Percentiles rank a stretch among this genome's conserved stretches.
Conservation (phyloP, 2,888 invertebrate species). For the Sesamia inferens region DNA sequence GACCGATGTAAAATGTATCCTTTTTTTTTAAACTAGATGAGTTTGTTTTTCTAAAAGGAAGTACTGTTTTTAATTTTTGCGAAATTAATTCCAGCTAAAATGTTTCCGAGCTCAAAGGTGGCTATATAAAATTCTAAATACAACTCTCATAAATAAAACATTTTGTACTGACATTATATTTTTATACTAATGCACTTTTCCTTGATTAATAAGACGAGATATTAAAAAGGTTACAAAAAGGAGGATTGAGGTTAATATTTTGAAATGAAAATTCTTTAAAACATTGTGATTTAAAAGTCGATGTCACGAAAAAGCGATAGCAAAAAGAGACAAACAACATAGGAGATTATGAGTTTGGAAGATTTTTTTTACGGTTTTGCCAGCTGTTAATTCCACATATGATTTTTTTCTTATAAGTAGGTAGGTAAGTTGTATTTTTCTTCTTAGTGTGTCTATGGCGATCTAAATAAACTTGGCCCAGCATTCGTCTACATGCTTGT, state of each 20-base stretch:
- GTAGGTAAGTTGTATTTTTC: background rate
- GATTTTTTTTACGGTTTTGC: too few relatives aligned
- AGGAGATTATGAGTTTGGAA: too few relatives aligned
- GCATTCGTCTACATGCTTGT: background rate
- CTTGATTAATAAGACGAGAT: slow-evolving; percentile 38
- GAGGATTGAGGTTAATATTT: background rate
- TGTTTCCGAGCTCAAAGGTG: slow-evolving; percentile 48
- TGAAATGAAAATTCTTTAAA: background rate
- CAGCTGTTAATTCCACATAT: too few relatives aligned
- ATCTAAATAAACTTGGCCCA: background rate
- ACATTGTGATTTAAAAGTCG: too few relatives aligned
- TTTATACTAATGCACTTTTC: slow-evolving; percentile 19
- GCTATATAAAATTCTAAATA: slow-evolving; percentile 41
- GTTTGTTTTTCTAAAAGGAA: slow-evolving; percentile 25
- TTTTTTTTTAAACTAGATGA: slow-evolving; percentile 2
- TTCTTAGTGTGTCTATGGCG: background rate
- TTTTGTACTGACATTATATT: slow-evolving; percentile 27
- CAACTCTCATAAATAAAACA: slow-evolving; percentile 43
- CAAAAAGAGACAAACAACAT: too few relatives aligned
- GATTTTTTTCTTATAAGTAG: background rate
- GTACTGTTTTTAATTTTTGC: slow-evolving; percentile 53
- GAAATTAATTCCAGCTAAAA: slow-evolving; percentile 49
- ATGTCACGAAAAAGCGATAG: too few relatives aligned
- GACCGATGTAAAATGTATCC: background rate
- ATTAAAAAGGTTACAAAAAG: slow-evolving; percentile 4